Evolutionary conservation across 2,113 vertebrate species (phyloP).

Genomic region (Macroglossus sobrinus): DNA sequence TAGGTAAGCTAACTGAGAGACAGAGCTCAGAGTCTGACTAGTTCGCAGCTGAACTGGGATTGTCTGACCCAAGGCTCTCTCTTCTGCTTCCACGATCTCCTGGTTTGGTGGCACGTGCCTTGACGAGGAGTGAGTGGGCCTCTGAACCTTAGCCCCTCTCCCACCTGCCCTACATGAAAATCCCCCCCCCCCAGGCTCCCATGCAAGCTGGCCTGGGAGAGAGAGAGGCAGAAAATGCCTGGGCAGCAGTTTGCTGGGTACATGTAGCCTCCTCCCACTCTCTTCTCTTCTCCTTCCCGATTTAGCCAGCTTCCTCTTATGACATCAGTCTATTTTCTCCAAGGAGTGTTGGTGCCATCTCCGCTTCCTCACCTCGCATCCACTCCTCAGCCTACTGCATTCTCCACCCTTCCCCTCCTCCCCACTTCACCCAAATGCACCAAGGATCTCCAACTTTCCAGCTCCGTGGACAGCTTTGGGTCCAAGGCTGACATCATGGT

Average conservation of each 20-base stretch:
- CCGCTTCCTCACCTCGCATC: not conserved
- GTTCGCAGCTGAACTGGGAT: not conserved
- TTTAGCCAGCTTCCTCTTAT: not conserved
- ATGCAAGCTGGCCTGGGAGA: not conserved
- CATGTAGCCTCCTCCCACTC: not conserved
- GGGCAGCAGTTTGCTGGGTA: not conserved
- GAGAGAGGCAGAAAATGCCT: not conserved
- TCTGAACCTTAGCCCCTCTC: not conserved
- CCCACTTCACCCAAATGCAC: not conserved
- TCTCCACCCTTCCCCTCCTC: not conserved
- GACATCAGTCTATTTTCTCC: conserved; percentile 7
- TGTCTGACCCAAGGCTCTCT: not conserved
- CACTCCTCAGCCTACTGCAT: not conserved
- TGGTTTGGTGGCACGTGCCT: too few relatives aligned
- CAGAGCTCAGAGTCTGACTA: not conserved
- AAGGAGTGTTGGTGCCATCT: not conserved
- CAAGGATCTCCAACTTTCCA: not conserved
- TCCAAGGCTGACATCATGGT: not conserved
- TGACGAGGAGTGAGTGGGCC: not conserved
- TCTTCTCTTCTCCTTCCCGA: not conserved
- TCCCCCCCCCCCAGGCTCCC: not conserved
- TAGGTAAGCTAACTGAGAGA: not conserved
- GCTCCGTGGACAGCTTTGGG: not conserved
- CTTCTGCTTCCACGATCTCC: not conserved
- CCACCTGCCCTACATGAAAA: not conserved